A percentile compares a stretch with the other conserved stretches of the same genome.
These are phyloP conservation scores for Oplegnathus fasciatus DNA, from an alignment of 2,113 vertebrate genomes.

Conservation along the genomic window DNA sequence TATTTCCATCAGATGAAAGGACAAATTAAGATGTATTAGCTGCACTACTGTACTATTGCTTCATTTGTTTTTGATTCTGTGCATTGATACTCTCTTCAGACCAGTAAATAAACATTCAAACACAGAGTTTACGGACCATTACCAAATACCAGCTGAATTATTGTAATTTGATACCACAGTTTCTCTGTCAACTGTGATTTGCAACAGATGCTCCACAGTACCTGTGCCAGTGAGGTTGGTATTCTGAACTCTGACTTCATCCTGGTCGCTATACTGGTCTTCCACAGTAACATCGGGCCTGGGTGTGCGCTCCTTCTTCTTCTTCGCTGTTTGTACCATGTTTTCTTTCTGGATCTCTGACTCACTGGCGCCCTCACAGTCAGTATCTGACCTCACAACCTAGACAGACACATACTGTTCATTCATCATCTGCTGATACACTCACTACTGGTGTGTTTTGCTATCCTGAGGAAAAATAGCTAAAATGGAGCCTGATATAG, in stretches of 20 bases:
- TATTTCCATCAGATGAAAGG: slow-evolving; percentile 27
- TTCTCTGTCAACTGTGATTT: neutral
- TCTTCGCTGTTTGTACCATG: slow-evolving; percentile 43
- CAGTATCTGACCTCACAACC: slow-evolving; percentile 89
- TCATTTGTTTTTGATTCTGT: neutral
- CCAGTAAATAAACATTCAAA: neutral
- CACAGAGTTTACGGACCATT: neutral
- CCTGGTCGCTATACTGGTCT: slow-evolving; percentile 83
- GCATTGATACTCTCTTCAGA: neutral
- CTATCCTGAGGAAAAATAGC: slow-evolving; percentile 64
- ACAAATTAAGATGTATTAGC: neutral
- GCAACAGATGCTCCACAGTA: slow-evolving; percentile 29
- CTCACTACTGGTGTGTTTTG: neutral
- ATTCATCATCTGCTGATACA: neutral
- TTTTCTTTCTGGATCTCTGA: slow-evolving; percentile 59
- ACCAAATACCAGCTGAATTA: neutral
- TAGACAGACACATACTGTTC: slow-evolving; percentile 73
- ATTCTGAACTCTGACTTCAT: slow-evolving; percentile 58
- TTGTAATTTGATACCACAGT: neutral
- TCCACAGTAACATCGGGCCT: slow-evolving; percentile 85
- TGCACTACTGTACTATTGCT: neutral
- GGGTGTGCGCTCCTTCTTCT: neutral
- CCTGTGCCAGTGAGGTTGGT: slow-evolving; percentile 61
- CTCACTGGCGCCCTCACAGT: slow-evolving; percentile 85
- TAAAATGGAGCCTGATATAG: neutral